Percentiles rank a stretch among this genome's conserved stretches.
These are phyloP conservation scores for Eilema griseolum DNA, from an alignment of 2,888 invertebrate genomes.

Conservation along the genomic window DNA sequence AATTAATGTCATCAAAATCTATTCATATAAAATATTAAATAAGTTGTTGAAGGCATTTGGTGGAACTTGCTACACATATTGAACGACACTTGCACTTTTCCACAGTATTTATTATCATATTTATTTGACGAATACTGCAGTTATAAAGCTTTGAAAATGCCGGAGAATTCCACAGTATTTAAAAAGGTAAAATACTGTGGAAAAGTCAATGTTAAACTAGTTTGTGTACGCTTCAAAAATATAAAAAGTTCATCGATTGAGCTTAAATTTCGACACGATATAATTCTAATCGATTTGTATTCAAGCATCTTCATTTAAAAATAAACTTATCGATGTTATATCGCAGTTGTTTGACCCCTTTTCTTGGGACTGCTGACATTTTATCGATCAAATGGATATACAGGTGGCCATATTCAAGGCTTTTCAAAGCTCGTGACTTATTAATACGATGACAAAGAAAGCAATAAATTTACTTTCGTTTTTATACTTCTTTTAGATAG, in stretches of 20 bases:
- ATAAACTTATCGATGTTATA: not conserved
- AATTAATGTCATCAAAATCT: not conserved
- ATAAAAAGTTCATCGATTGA: too few species aligned
- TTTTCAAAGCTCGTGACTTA: not conserved
- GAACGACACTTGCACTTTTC: too few species aligned
- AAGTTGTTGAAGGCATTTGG: too few species aligned
- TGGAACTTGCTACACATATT: too few species aligned
- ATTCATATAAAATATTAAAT: too few species aligned
- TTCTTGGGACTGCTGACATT: not conserved
- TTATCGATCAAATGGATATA: slow-evolving; percentile 1
- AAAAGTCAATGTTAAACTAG: too few species aligned
- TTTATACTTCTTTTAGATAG: not conserved
- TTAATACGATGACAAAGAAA: slow-evolving; percentile 3
- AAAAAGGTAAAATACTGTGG: not conserved
- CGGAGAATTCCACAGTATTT: not conserved
- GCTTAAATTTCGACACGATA: too few species aligned
- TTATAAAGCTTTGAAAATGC: too few species aligned
- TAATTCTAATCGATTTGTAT: too few species aligned
- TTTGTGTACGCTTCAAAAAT: too few species aligned
- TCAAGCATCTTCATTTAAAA: not conserved
- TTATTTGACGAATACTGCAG: too few species aligned
- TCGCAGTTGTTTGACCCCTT: not conserved
- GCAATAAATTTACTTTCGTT: not conserved
- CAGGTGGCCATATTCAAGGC: not conserved
- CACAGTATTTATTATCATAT: too few species aligned